These are phyloP conservation scores for Palythoa grandis DNA, from an alignment of 92 coral and sea anemone genomes.

Conservation along the genomic window DNA sequence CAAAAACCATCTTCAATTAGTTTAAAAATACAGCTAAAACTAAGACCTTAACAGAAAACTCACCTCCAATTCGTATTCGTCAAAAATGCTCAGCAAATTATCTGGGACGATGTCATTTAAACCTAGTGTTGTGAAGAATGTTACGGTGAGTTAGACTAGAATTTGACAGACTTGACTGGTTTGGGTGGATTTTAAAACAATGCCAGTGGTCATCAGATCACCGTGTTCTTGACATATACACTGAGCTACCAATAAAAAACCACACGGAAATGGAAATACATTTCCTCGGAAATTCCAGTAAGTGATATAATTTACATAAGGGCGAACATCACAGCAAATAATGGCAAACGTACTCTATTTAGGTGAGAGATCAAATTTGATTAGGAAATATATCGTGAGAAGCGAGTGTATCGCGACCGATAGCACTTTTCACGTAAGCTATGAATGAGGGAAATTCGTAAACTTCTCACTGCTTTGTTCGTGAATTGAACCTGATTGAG, in stretches of 20 bases:
- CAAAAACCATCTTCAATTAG: not conserved
- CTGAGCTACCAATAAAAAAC: constrained; percentile 22
- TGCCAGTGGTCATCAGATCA: not conserved
- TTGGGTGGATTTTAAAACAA: not conserved
- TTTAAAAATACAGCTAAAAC: not conserved
- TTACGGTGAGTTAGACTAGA: not conserved
- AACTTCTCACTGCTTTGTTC: no score
- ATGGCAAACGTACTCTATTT: not conserved
- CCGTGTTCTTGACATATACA: constrained; percentile 12
- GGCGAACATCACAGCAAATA: not conserved
- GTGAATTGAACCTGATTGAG: no score
- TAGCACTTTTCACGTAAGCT: no score
- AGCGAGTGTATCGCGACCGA: no score
- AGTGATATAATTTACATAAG: not conserved
- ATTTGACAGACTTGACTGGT: constrained; percentile 7
- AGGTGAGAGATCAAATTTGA: no score
- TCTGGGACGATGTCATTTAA: constrained; percentile 95
- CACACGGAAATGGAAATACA: constrained; percentile 1
- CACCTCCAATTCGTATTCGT: constrained; percentile 98
- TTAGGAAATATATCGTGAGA: no score
- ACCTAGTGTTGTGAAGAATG: constrained; percentile 53
- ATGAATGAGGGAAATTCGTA: no score
- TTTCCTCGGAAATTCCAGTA: constrained; percentile 14
- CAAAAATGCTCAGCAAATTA: constrained; percentile 87
- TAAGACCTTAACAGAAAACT: not conserved